Percentiles rank a stretch among this genome's conserved stretches.
phyloP scores from a whole-genome alignment of 2,797 vertebrate genomes.

The Urophycis tenuis region DNA sequence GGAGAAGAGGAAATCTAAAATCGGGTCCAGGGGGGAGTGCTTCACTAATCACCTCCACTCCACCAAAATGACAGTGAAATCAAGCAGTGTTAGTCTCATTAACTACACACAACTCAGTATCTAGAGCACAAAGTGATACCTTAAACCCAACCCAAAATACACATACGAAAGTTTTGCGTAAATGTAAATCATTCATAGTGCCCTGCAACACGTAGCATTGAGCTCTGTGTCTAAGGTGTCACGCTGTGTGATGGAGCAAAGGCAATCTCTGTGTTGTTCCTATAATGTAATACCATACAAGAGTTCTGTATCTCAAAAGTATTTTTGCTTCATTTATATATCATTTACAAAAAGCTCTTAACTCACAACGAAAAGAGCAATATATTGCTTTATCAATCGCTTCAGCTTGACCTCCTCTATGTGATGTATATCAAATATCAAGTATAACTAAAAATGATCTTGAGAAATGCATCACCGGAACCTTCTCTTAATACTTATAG shows the following conservation, averaged over 20 bases:
- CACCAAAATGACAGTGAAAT: slow-evolving; percentile 65
- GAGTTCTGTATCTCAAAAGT: not conserved
- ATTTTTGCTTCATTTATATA: not conserved
- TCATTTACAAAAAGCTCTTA: not conserved
- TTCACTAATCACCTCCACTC: slow-evolving; percentile 65
- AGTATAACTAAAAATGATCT: not conserved
- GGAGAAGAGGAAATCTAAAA: not conserved
- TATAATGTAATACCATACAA: not conserved
- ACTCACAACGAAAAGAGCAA: not conserved
- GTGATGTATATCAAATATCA: not conserved
- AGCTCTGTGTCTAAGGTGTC: not conserved
- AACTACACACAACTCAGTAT: slow-evolving; percentile 62
- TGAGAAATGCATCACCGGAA: not conserved
- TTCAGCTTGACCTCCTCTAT: not conserved
- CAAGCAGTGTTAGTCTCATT: slow-evolving; percentile 67
- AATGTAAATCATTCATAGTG: not conserved
- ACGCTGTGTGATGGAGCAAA: not conserved
- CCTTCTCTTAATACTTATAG: not conserved
- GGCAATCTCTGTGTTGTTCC: not conserved
- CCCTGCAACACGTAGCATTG: not conserved
- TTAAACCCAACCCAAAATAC: not conserved
- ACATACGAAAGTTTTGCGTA: not conserved
- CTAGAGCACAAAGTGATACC: slow-evolving; percentile 47
- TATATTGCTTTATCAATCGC: not conserved
- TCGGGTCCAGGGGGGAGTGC: slow-evolving; percentile 36